Conservation (phyloP, 1,140 invertebrate species). For the Lysiphlebus fabarum region DNA sequence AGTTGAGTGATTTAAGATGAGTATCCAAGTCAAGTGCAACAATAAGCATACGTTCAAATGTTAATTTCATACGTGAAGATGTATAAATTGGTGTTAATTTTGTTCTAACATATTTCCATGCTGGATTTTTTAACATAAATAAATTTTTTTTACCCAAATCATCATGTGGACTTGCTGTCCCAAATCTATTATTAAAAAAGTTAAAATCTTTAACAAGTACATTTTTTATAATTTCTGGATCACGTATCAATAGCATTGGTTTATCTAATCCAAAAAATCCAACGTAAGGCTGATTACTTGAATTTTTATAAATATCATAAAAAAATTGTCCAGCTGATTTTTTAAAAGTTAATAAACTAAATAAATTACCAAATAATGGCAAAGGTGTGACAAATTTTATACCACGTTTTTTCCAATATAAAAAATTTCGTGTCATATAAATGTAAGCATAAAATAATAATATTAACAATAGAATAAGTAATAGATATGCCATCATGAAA, state of each 20-base stretch:
- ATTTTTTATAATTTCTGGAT: constrained; percentile 49
- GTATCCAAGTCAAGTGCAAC: constrained; percentile 44
- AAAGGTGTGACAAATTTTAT: constrained; percentile 35
- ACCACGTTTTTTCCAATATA: constrained; percentile 46
- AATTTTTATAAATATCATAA: constrained; percentile 28
- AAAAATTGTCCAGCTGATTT: constrained; percentile 23
- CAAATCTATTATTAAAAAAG: constrained; percentile 41
- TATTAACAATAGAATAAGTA: too few relatives aligned
- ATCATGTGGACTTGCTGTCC: constrained; percentile 28
- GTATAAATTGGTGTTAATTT: constrained; percentile 51
- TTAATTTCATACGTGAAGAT: constrained; percentile 46
- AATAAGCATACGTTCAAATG: constrained; percentile 47
- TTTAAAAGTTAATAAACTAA: constrained; percentile 19
- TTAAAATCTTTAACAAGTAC: constrained; percentile 55
- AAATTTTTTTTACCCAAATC: constrained; percentile 36
- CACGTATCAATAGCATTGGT: constrained; percentile 47
- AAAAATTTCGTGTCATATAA: constrained; percentile 43
- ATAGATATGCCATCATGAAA: too few relatives aligned
- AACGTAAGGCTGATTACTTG: constrained; percentile 29
- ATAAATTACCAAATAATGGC: constrained; percentile 43
- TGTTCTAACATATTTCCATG: constrained; percentile 45
- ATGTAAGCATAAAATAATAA: too few relatives aligned
- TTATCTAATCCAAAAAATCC: constrained; percentile 46
- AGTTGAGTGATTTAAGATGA: constrained; percentile 30
- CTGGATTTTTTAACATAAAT: constrained; percentile 37